Percentiles rank a stretch among this genome's conserved stretches.
phyloP scores from a whole-genome alignment of 2,113 vertebrate species.

The Struthidea cinerea region DNA sequence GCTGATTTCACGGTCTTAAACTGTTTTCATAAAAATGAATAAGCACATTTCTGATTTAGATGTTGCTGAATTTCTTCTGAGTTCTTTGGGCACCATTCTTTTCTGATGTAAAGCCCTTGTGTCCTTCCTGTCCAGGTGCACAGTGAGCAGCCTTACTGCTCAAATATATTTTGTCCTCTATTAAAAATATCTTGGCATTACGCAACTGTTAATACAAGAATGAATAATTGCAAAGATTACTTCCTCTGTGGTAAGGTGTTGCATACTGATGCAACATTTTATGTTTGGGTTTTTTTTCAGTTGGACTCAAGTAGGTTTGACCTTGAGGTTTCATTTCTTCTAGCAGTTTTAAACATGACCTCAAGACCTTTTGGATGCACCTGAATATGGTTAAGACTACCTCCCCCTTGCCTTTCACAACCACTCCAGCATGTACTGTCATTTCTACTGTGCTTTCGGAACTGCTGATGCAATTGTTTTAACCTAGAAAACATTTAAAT shows the following conservation, averaged over 20 bases:
- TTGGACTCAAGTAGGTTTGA: neutral
- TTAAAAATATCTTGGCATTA: neutral
- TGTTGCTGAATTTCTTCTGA: neutral
- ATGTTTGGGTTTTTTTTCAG: neutral
- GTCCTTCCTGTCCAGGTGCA: neutral
- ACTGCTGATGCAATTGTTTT: neutral
- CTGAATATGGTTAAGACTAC: neutral
- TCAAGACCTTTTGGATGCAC: neutral
- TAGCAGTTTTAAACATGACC: neutral
- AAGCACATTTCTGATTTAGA: neutral
- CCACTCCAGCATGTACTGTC: neutral
- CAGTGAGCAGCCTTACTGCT: neutral
- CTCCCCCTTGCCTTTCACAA: neutral
- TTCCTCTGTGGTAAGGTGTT: neutral
- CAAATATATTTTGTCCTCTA: neutral
- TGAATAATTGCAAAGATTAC: neutral
- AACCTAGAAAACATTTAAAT: neutral
- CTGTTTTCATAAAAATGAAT: neutral
- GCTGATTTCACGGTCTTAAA: neutral
- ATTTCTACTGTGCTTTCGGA: neutral
- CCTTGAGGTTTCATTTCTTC: neutral
- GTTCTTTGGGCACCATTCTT: neutral
- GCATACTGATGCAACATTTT: neutral
- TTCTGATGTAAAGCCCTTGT: neutral
- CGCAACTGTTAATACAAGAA: neutral